These are phyloP conservation scores for Hemicentrotus pulcherrimus DNA, from an alignment of 35 echinoderm and acorn worm genomes.

Conservation along the genomic window DNA sequence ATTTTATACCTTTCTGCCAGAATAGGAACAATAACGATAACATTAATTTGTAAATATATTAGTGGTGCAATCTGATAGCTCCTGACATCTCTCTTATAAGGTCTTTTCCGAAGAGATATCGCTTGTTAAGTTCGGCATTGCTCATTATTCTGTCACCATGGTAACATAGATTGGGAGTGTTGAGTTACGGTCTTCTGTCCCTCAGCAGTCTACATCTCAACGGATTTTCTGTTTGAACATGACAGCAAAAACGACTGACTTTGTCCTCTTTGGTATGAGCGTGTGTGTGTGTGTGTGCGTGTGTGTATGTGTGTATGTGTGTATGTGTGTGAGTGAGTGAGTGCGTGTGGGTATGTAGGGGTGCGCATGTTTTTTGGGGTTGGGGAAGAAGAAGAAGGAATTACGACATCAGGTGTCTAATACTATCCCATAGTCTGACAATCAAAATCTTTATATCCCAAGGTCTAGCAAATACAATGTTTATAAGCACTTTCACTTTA, in stretches of 20 bases:
- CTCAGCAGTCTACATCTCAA: neutral
- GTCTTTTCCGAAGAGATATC: neutral
- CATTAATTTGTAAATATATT: neutral
- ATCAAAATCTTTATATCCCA: no score
- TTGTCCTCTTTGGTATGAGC: no score
- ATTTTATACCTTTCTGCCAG: neutral
- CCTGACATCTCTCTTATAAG: neutral
- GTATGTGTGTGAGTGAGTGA: no score
- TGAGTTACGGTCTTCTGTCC: neutral
- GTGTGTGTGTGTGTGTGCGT: no score
- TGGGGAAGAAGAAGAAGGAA: neutral
- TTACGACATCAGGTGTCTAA: no score
- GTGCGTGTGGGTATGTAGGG: neutral
- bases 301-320: neutral
- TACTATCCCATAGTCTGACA: no score
- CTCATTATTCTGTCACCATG: neutral
- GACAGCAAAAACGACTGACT: neutral
- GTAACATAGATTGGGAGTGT: neutral
- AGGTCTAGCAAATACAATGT: no score
- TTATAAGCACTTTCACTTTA: neutral
- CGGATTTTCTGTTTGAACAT: neutral
- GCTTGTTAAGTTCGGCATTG: neutral
- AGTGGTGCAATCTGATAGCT: neutral
- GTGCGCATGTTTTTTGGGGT: neutral
- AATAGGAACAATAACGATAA: neutral